phyloP scores from a whole-genome alignment of 2,797 vertebrate species.

The Scyliorhinus canicula region DNA sequence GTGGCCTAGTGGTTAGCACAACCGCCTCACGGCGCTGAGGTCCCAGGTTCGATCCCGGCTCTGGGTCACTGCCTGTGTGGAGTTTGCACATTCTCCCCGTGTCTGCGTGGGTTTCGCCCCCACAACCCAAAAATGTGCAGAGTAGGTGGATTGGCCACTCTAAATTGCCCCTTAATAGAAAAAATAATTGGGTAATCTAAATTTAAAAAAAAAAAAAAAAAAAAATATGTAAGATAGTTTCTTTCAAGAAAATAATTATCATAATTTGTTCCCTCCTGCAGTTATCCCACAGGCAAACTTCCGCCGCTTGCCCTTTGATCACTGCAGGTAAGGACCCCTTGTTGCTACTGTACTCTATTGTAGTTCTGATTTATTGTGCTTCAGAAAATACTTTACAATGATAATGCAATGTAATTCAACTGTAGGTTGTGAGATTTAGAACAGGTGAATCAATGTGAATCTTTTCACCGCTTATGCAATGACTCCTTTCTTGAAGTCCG shows the following conservation, averaged over 20 bases:
- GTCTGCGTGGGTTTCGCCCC: too few relatives aligned
- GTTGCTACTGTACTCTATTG: background rate
- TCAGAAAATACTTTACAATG: background rate
- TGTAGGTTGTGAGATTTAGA: background rate
- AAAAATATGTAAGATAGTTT: background rate
- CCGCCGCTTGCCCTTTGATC: constrained; percentile 86
- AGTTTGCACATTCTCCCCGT: too few relatives aligned
- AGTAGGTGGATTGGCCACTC: too few relatives aligned
- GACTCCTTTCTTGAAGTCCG: background rate
- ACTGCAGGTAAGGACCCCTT: constrained; percentile 76
- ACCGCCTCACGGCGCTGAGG: too few relatives aligned
- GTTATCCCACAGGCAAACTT: constrained; percentile 82
- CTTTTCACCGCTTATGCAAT: background rate
- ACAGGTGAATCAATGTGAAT: background rate
- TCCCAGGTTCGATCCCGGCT: too few relatives aligned
- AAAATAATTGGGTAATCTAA: too few relatives aligned
- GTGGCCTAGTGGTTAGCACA: too few relatives aligned
- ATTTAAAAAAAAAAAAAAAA: too few relatives aligned
- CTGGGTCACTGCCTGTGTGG: too few relatives aligned
- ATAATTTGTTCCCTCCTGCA: constrained; percentile 47
- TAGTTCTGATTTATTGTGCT: background rate
- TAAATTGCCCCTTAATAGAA: too few relatives aligned
- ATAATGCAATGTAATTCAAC: background rate
- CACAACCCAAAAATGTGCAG: too few relatives aligned
- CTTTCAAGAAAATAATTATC: background rate